Conservation (phyloP, 2,113 vertebrate genomes). For the Rhea americana region DNA sequence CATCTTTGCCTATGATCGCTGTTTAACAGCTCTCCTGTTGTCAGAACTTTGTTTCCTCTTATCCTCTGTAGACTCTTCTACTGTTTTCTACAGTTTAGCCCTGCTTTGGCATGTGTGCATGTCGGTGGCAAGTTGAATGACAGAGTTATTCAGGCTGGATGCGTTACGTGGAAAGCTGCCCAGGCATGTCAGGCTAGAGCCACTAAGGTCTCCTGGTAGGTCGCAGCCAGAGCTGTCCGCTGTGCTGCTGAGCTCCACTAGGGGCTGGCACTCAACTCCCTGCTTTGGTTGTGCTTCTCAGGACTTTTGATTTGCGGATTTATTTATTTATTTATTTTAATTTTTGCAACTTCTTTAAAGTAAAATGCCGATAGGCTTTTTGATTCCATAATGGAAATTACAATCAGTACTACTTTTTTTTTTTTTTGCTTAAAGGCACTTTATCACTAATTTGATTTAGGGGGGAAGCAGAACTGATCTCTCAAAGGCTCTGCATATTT, state of each 20-base stretch:
- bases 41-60: not conserved
- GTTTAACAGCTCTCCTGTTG: accelerated
- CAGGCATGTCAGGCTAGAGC: accelerated
- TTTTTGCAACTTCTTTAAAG: not conserved
- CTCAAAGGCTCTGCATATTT: not conserved
- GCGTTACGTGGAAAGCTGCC: accelerated
- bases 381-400: not conserved
- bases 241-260: accelerated
- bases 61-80: accelerated
- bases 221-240: not conserved
- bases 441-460: not conserved
- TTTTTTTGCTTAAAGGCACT: not conserved
- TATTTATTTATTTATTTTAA: not conserved
- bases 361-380: not conserved
- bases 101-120: accelerated
- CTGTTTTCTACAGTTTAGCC: not conserved
- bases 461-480: not conserved
- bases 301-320: not conserved
- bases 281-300: not conserved
- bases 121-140: accelerated
- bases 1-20: not conserved
- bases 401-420: not conserved
- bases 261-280: not conserved
- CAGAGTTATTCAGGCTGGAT: not conserved
- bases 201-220: not conserved